Evolutionary conservation across 1,140 invertebrate genomes (phyloP).

Genomic region (Drosophila sucinea): DNA sequence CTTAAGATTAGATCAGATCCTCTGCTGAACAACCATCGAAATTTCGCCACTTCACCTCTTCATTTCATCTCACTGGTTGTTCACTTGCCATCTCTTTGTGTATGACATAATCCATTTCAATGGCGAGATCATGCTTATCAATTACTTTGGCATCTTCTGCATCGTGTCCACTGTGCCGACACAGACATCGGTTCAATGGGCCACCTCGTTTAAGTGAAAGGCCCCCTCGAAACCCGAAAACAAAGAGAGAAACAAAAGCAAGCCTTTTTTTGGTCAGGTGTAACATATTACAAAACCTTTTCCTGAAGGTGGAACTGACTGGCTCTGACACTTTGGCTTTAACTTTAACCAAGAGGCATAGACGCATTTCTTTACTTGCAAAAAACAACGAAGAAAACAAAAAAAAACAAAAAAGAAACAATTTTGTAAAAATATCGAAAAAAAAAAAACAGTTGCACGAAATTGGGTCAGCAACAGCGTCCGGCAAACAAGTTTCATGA

Average conservation of each 20-base stretch:
- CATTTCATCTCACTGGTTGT: background rate
- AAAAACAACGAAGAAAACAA: slow-evolving; percentile 41
- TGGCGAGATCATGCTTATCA: slow-evolving; percentile 46
- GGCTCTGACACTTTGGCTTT: slow-evolving; percentile 5
- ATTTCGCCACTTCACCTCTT: background rate
- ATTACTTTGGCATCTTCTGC: slow-evolving; percentile 9
- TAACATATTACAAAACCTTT: slow-evolving; percentile 41
- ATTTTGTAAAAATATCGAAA: slow-evolving; percentile 69
- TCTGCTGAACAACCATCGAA: background rate
- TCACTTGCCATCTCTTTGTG: too few species aligned
- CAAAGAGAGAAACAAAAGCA: background rate
- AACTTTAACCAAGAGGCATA: slow-evolving; percentile 26
- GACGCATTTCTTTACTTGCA: slow-evolving; percentile 39
- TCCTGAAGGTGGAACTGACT: slow-evolving; percentile 9
- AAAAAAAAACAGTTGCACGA: slow-evolving; percentile 63
- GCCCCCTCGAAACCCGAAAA: slow-evolving; percentile 38
- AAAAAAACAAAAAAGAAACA: slow-evolving; percentile 22
- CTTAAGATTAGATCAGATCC: too few species aligned
- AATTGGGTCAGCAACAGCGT: slow-evolving; percentile 68
- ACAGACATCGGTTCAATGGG: background rate
- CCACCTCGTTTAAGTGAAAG: slow-evolving; percentile 56
- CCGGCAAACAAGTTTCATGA: slow-evolving; percentile 64
- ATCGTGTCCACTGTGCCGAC: slow-evolving; percentile 4
- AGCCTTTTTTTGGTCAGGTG: slow-evolving; percentile 9
- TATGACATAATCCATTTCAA: slow-evolving; percentile 50